Evolutionary conservation across 2,888 invertebrate genomes (phyloP).

Genomic region (Taphrorychus bicolor): DNA sequence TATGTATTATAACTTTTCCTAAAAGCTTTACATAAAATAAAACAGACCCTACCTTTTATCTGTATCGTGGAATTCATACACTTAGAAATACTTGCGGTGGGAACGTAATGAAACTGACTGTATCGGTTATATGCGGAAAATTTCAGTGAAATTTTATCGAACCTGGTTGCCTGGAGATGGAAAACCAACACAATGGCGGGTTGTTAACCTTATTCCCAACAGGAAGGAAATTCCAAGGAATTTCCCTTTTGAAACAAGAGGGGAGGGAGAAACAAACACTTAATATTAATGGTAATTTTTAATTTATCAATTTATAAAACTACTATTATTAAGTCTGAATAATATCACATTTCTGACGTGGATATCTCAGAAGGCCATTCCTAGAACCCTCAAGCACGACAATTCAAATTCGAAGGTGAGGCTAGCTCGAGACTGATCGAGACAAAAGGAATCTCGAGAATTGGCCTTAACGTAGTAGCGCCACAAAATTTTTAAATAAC

Average conservation of each 20-base stretch:
- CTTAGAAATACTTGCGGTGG: too few relatives aligned
- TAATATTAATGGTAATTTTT: neutral
- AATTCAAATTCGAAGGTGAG: too few relatives aligned
- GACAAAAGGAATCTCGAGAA: neutral
- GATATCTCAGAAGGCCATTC: conserved; percentile 61
- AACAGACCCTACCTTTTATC: too few relatives aligned
- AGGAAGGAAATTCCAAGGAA: too few relatives aligned
- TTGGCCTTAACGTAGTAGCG: conserved; percentile 46
- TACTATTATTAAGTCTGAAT: conserved; percentile 44
- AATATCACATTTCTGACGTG: conserved; percentile 78
- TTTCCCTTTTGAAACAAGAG: neutral
- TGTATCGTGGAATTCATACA: too few relatives aligned
- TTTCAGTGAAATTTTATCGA: conserved; percentile 33
- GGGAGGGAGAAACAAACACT: neutral
- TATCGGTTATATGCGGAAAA: conserved; percentile 36
- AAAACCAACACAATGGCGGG: conserved; percentile 38
- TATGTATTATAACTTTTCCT: too few relatives aligned
- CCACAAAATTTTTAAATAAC: conserved; percentile 48
- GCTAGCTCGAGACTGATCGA: too few relatives aligned
- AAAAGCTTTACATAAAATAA: too few relatives aligned
- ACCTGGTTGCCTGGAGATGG: conserved; percentile 37
- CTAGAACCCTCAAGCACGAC: neutral
- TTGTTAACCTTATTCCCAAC: conserved; percentile 27
- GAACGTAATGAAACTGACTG: conserved; percentile 8
- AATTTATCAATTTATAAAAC: neutral